Percentiles rank a stretch among this genome's conserved stretches.
Conservation (phyloP, 2,113 vertebrate genomes). For the Arenaria interpres region DNA sequence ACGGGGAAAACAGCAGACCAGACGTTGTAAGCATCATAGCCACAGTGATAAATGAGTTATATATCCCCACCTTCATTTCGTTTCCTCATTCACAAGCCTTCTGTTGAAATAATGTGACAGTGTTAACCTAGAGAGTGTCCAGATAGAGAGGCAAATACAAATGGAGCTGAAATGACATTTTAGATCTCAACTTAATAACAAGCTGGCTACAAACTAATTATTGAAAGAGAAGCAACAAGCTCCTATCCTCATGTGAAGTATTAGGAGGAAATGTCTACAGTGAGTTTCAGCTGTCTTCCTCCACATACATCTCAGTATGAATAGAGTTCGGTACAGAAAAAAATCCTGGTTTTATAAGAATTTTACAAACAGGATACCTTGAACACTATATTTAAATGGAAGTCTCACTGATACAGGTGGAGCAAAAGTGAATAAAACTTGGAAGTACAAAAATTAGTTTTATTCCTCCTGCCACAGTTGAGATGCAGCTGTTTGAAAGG, state of each 20-base stretch:
- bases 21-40: background rate
- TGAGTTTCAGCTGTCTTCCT: background rate
- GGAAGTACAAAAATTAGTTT: background rate
- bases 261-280: background rate
- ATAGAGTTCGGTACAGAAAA: background rate
- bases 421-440: background rate
- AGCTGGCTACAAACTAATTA: background rate
- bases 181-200: background rate
- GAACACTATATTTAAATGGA: background rate
- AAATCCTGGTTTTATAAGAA: background rate
- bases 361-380: background rate
- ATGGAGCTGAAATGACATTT: background rate
- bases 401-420: accelerated
- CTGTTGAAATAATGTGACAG: background rate
- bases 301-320: background rate
- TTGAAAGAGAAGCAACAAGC: background rate
- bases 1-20: background rate
- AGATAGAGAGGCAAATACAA: background rate
- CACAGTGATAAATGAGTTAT: background rate
- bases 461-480: background rate
- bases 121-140: background rate
- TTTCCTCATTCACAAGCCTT: background rate
- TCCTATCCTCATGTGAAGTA: background rate
- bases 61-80: background rate
- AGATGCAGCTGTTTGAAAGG: background rate